Evolutionary conservation across 1,140 invertebrate species (phyloP).

Genomic region (Apis laboriosa): DNA sequence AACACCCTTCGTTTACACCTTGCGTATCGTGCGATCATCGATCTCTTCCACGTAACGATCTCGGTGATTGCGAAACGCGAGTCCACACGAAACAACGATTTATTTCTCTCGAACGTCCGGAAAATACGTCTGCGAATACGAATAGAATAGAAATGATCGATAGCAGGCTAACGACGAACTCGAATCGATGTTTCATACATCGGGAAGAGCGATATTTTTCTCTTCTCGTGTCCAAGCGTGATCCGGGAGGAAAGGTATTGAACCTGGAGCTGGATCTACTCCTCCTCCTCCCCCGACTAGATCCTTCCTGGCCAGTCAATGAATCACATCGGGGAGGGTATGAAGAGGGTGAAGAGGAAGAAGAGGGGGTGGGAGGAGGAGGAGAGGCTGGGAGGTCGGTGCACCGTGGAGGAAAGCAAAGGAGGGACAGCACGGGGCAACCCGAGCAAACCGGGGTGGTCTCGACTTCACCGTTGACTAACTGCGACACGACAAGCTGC

Average conservation of each 20-base stretch:
- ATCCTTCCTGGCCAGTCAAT: constrained; percentile 52
- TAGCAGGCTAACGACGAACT: constrained; percentile 1
- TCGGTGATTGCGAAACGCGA: no score
- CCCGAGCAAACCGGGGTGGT: constrained; percentile 69
- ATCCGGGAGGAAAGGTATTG: constrained; percentile 20
- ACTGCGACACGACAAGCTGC: constrained; percentile 74
- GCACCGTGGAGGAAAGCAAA: constrained; percentile 41
- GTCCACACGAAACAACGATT: not conserved
- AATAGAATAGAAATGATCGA: constrained; percentile 1
- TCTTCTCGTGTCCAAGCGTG: constrained; percentile 8
- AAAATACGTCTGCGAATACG: not conserved
- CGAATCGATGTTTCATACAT: not conserved
- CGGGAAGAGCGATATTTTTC: constrained; percentile 25
- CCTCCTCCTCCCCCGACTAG: not conserved
- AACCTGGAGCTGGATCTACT: constrained; percentile 29
- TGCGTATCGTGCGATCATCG: not conserved
- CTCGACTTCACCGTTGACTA: constrained; percentile 68
- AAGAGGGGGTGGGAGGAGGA: not conserved
- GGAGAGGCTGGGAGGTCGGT: constrained; percentile 48
- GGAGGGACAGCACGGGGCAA: constrained; percentile 41
- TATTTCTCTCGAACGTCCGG: not conserved
- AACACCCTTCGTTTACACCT: not conserved
- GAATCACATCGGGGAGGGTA: constrained; percentile 53
- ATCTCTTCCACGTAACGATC: not conserved
- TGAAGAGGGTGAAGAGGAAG: constrained; percentile 25